Evolutionary conservation across 1,140 invertebrate species (phyloP).

Genomic region (Sycophaga agraensis): DNA sequence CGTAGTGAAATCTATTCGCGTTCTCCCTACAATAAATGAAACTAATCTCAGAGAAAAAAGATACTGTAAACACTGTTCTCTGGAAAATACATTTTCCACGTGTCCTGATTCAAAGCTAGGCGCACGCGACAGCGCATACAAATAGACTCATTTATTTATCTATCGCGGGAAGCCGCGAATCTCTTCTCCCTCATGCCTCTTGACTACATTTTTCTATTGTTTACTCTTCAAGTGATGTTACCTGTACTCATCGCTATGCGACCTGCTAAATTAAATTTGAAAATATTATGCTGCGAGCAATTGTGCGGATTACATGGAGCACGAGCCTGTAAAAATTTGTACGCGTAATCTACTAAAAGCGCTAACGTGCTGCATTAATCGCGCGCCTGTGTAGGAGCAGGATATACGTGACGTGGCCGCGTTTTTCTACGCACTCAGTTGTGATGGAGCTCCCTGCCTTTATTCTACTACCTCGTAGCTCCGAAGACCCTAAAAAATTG

Average conservation of each 20-base stretch:
- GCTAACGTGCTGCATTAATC: no score
- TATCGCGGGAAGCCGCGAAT: no score
- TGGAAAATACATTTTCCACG: conserved; percentile 5
- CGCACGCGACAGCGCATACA: neutral
- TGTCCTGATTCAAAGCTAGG: neutral
- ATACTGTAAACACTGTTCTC: neutral
- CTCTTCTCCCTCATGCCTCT: no score
- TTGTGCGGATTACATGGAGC: neutral
- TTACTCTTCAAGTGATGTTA: neutral
- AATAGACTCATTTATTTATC: conserved; percentile 20
- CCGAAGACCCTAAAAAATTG: no score
- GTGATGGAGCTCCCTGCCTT: no score
- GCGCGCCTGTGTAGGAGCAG: no score
- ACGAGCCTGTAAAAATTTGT: neutral
- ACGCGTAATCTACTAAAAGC: conserved; percentile 15
- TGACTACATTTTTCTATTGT: neutral
- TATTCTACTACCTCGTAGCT: no score
- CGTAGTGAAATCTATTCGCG: no score
- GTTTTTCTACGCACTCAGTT: conserved; percentile 2
- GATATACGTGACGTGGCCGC: no score
- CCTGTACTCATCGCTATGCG: neutral
- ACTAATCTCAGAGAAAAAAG: neutral
- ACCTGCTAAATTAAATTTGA: conserved; percentile 2
- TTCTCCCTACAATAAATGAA: neutral
- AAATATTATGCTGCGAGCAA: no score